Percentiles rank a stretch among this genome's conserved stretches.
These are phyloP conservation scores for Spea hammondii DNA, from an alignment of 2,797 vertebrate genomes.

Conservation along the genomic window DNA sequence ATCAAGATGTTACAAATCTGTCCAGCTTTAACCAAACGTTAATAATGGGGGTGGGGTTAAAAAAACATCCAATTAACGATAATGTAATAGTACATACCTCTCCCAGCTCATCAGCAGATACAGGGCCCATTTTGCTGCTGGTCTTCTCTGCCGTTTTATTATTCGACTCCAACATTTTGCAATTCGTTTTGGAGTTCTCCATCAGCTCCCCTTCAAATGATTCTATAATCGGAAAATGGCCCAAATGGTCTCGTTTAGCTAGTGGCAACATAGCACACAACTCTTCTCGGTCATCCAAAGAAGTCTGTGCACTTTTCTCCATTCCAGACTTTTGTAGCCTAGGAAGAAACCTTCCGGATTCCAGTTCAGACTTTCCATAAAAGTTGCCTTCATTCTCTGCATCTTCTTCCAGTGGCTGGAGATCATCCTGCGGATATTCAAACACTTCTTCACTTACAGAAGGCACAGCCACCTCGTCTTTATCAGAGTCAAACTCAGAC, in stretches of 20 bases:
- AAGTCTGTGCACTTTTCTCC: conserved; percentile 99
- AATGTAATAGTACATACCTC: conserved; percentile 74
- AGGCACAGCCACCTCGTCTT: conserved; percentile 84
- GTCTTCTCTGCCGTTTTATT: conserved; percentile 73
- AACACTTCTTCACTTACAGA: conserved; percentile 82
- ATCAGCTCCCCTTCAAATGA: conserved; percentile 66
- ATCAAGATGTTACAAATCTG: not conserved
- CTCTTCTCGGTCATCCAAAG: conserved; percentile 96
- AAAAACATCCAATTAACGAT: not conserved
- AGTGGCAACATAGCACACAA: conserved; percentile 74
- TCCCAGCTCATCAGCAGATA: conserved; percentile 76
- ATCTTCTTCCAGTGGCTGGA: conserved; percentile 97
- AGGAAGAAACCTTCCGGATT: conserved; percentile 96
- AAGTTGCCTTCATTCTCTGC: conserved; percentile 95
- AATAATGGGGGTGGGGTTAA: conserved; percentile 23
- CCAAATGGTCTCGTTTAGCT: conserved; percentile 78
- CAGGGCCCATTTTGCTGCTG: conserved; percentile 73
- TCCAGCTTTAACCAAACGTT: no score
- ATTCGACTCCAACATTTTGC: conserved; percentile 76
- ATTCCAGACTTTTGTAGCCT: conserved; percentile 96
- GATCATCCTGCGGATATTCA: conserved; percentile 94
- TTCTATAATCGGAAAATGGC: conserved; percentile 74
- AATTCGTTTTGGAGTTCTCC: conserved; percentile 73
- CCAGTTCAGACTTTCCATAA: conserved; percentile 96
- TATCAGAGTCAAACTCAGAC: conserved; percentile 95